These are phyloP conservation scores for Doryteuthis pealeii DNA, from an alignment of 1,140 invertebrate species.

Conservation along the genomic window DNA sequence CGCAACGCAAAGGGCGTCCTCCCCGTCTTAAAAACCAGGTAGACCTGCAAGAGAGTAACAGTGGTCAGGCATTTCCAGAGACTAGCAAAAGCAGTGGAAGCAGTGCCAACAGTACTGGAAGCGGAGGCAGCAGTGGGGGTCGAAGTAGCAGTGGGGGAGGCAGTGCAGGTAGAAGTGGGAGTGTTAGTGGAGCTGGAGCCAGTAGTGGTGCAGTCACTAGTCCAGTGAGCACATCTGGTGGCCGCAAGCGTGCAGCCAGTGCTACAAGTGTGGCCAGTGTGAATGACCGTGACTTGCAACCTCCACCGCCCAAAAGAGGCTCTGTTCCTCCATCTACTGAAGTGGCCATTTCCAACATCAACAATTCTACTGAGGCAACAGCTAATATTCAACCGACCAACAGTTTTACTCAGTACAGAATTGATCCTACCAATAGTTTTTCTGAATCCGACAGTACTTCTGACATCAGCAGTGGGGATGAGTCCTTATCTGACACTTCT, in stretches of 20 bases:
- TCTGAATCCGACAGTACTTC: conserved; percentile 52
- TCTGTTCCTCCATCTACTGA: conserved; percentile 32
- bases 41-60: conserved; percentile 33
- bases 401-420: conserved; percentile 49
- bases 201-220: conserved; percentile 34
- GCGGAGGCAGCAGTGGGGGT: neutral
- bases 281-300: conserved; percentile 28
- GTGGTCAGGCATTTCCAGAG: conserved; percentile 35
- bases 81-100: conserved; percentile 22
- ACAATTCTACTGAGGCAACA: neutral
- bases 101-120: neutral
- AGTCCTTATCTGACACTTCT: conserved; percentile 46
- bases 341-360: conserved; percentile 29
- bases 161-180: conserved; percentile 36
- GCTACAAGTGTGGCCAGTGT: conserved; percentile 28
- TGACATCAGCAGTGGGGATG: conserved; percentile 50
- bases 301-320: conserved; percentile 47
- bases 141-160: conserved; percentile 26
- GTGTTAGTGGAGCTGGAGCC: conserved; percentile 39
- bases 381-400: conserved; percentile 31
- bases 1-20: conserved; percentile 29
- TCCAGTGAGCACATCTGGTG: conserved; percentile 33
- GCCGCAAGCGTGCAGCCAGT: conserved; percentile 48
- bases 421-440: conserved; percentile 44
- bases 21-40: conserved; percentile 22